Percentiles rank a stretch among this genome's conserved stretches.
These are phyloP conservation scores for Xenops minutus DNA, from an alignment of 2,797 vertebrate genomes.

Conservation along the genomic window DNA sequence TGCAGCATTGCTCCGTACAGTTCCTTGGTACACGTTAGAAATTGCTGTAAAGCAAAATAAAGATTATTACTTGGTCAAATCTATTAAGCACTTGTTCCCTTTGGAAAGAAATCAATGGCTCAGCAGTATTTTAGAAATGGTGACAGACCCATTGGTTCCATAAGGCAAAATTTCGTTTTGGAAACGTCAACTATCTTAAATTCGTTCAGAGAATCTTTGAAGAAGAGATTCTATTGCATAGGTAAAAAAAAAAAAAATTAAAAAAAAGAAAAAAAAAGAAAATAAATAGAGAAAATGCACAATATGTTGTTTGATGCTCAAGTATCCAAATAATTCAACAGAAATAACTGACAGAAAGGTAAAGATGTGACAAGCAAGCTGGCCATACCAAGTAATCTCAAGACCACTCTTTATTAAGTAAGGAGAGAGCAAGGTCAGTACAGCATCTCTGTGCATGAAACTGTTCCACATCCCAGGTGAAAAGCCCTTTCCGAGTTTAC, in stretches of 20 bases:
- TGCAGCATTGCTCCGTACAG: slow-evolving; percentile 70
- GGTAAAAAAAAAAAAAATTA: neutral
- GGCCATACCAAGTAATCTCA: neutral
- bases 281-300: neutral
- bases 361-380: neutral
- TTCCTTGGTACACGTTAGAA: slow-evolving; percentile 33
- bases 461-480: neutral
- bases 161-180: neutral
- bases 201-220: neutral
- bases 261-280: neutral
- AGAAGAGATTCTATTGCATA: neutral
- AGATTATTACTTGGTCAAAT: neutral
- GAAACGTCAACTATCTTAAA: neutral
- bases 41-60: slow-evolving; percentile 63
- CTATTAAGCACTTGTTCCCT: neutral
- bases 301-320: neutral
- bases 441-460: neutral
- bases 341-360: neutral
- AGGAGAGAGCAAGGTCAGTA: neutral
- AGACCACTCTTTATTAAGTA: neutral
- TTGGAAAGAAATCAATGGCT: neutral
- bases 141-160: neutral
- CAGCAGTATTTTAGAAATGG: neutral
- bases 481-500: neutral
- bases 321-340: neutral